Evolutionary conservation across 2,113 vertebrate genomes (phyloP), one percentile per base, ranked within the genome.

Genomic region (Lethenteron reissneri): DNA sequence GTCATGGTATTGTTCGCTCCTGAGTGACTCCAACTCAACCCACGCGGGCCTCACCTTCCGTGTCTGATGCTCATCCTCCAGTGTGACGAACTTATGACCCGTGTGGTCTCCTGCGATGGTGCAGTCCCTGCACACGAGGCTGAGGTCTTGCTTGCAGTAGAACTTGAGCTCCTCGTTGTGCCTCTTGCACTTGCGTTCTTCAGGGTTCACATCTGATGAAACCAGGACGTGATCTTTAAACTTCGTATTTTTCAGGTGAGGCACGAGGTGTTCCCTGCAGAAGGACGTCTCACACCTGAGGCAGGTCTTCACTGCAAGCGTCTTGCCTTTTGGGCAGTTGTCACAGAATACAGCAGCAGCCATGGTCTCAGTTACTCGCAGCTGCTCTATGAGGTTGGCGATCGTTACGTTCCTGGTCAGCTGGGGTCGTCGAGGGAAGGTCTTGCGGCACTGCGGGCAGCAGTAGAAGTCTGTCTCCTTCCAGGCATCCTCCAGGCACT

Each of bases 281-380:
- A 73, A 73, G 15, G 72, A 71, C 14, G 72, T 73, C 9, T 73
- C 72, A n/a, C 72, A 73, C 41, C 58, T 73, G 56, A 73, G 70
- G 9, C 72, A 73, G 9, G 69, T 73, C 72, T 71, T 73, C 57
- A 56, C 57, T 6, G 72, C 72, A 9, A 8, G 21, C 3, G 69
- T 17, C n/a, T 69, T 13, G 13, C 5, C 58, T 56, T 73, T 69
- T 11, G 56, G 19, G 41, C 72, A 73, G 72, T 69, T 57, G 12
- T 73, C 69, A 59, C 72, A 73, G 57, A 71, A n/a, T 3, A 73
- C 72, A 56, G 17, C 70, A 3, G 62, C 21, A 12, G 17, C 12
- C 41, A 41, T 41, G 41, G 41, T 41, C 41, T 41, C 41, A 41
- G 41, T 41, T 7, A 41, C 41, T 41, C 41, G 41, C 41, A 41